Percentiles rank a stretch among this genome's conserved stretches.
phyloP scores from a whole-genome alignment of 2,888 invertebrate genomes.

The Pristionchus entomophagus region DNA sequence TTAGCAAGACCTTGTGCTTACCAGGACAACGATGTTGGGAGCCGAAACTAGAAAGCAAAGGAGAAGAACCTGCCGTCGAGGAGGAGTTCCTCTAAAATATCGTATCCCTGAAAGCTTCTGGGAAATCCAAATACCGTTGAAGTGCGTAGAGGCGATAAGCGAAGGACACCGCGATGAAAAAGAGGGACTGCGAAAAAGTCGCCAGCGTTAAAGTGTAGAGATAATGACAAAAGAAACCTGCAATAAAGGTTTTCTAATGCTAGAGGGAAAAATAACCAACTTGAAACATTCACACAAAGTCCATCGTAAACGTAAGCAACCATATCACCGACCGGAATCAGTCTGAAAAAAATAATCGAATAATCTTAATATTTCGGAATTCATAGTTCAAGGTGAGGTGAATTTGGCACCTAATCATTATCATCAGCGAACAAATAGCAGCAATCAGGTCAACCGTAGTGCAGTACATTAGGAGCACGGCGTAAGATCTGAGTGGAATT shows the following conservation, averaged over 20 bases:
- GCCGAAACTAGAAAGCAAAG: not conserved
- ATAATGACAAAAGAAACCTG: not conserved
- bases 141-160: not conserved
- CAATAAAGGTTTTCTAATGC: not conserved
- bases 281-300: not conserved
- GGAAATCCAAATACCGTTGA: not conserved
- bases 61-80: not conserved
- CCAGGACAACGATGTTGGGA: not conserved
- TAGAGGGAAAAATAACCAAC: not conserved
- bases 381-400: not conserved
- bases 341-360: not conserved
- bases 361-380: no score
- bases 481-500: not conserved
- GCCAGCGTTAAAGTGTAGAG: not conserved
- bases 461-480: not conserved
- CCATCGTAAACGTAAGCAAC: not conserved
- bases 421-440: not conserved
- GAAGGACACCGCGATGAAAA: not conserved
- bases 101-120: not conserved
- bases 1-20: not conserved
- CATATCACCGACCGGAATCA: not conserved
- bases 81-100: not conserved
- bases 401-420: not conserved
- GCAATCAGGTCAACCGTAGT: not conserved
- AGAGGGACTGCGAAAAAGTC: not conserved